Base-by-base conservation (phyloP, 2,797 vertebrate species). In the Garrulus glandarius region DNA sequence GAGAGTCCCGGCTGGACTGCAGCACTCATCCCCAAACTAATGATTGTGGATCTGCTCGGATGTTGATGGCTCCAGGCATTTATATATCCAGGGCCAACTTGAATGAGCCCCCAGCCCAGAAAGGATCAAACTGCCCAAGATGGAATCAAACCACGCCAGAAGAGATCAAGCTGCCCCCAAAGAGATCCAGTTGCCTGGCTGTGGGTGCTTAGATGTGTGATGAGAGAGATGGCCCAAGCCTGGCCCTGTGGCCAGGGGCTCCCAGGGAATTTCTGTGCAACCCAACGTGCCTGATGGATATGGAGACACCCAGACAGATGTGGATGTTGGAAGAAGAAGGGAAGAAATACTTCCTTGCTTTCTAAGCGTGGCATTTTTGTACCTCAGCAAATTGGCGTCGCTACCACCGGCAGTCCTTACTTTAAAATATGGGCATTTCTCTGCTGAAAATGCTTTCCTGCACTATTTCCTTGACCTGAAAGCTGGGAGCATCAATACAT, bases 401-500 rank as follows among this genome's bases (percentile, higher is more conserved):
- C 46, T 77, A 24, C 65, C 79, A 1, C 20, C 0, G 4, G 32
- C 83, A 88, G 85, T 52, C 65, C 83, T 93, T 46, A 16, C 15
- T 39, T 60, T 86, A 71, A 92, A 91, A 77, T 86, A 94, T 39
- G 74, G 89, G 64, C 57, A 70, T 86, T 92, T 84, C 83, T 71
- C 65, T 76, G 79, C 87, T 92, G 96, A 90, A 93, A 94, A 86
- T 80, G 90, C 93, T 88, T 15, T n/a, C 84, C 93, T 91, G 91
- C 64, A 74, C 91, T 50, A n/a, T 81, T 87, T 52, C 69, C 88
- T 74, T 55, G 27, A 46, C 41, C 82, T 68, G 69, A 74, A 68
- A 83, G 96, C 89, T 89, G 64, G 10, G 36, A 81, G 70, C 19
- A 41, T 67, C 90, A 69, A 93, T 97, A 92, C 80, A 95, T 96